phyloP scores from a whole-genome alignment of 1,140 invertebrate genomes.

The Apis cerana region DNA sequence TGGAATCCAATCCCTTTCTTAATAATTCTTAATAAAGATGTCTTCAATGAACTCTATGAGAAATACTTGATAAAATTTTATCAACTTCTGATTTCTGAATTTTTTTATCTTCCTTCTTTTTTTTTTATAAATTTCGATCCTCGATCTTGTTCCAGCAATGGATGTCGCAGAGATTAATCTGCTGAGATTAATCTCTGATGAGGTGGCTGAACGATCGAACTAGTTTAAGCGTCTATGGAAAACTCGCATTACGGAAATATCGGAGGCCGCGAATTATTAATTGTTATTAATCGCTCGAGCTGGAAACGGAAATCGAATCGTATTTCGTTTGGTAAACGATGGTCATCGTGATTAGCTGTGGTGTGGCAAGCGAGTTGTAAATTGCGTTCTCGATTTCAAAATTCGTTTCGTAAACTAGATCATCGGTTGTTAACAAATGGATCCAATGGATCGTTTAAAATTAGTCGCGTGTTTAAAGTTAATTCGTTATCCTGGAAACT shows the following conservation, averaged over 20 bases:
- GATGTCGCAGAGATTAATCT: slow-evolving; percentile 13
- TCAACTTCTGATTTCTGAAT: no score
- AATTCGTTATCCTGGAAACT: slow-evolving; percentile 21
- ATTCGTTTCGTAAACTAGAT: slow-evolving; percentile 18
- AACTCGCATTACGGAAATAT: not conserved
- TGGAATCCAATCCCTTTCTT: no score
- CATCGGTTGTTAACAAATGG: slow-evolving; percentile 5
- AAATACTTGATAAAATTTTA: no score
- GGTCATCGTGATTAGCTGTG: not conserved
- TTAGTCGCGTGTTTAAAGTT: slow-evolving; percentile 47
- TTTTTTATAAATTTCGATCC: not conserved
- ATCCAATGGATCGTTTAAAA: slow-evolving; percentile 36
- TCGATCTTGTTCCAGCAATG: slow-evolving; percentile 1
- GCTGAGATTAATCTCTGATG: no score
- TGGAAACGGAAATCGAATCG: not conserved
- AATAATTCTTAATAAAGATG: no score
- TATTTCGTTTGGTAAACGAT: not conserved
- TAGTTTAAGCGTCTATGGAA: slow-evolving; percentile 7
- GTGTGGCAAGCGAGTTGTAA: not conserved
- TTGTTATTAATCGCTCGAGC: not conserved
- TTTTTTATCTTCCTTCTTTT: no score
- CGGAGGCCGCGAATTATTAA: not conserved
- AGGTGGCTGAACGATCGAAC: slow-evolving; percentile 24
- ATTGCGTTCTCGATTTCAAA: slow-evolving; percentile 13
- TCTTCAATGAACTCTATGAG: no score